phyloP scores from a whole-genome alignment of 2,888 invertebrate genomes.

The Leuctra nigra region DNA sequence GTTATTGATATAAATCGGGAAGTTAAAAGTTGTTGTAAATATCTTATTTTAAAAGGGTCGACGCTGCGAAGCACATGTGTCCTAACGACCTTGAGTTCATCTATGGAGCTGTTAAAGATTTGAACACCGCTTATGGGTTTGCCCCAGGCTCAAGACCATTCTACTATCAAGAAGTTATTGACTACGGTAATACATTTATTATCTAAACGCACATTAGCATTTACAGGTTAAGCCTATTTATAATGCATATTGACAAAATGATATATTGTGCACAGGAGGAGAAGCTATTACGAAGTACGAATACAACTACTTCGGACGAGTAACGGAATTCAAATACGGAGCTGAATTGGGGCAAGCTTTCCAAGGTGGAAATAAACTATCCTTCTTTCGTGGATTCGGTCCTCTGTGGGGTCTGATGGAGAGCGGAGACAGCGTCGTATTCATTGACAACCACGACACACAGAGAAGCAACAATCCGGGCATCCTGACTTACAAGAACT shows the following conservation, averaged over 20 bases:
- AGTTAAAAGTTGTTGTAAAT: no score
- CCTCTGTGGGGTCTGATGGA: slow-evolving; percentile 58
- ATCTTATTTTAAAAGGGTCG: no score
- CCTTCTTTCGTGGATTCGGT: slow-evolving; percentile 54
- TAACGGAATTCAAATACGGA: slow-evolving; percentile 69
- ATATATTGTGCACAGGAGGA: no score
- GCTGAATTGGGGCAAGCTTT: slow-evolving; percentile 51
- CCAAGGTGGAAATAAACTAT: slow-evolving; percentile 53
- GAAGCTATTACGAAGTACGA: slow-evolving; percentile 43
- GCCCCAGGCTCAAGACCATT: slow-evolving; percentile 55
- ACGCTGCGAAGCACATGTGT: slow-evolving; percentile 76
- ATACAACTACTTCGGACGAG: slow-evolving; percentile 45
- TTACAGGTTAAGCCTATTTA: no score
- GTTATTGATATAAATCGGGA: no score
- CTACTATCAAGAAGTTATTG: slow-evolving; percentile 71
- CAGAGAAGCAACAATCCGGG: slow-evolving; percentile 66
- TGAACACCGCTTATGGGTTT: slow-evolving; percentile 60
- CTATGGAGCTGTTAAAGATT: slow-evolving; percentile 51
- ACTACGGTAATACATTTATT: slow-evolving; percentile 54
- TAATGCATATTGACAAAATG: no score
- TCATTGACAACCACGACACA: slow-evolving; percentile 89
- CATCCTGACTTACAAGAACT: slow-evolving; percentile 60
- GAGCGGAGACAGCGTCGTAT: slow-evolving; percentile 57
- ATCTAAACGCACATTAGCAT: no score
- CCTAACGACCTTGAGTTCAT: slow-evolving; percentile 65